Percentiles rank a stretch among this genome's conserved stretches.
These are phyloP conservation scores for Tolmerus cingulatus DNA, from an alignment of 2,888 invertebrate species.

Conservation along the genomic window DNA sequence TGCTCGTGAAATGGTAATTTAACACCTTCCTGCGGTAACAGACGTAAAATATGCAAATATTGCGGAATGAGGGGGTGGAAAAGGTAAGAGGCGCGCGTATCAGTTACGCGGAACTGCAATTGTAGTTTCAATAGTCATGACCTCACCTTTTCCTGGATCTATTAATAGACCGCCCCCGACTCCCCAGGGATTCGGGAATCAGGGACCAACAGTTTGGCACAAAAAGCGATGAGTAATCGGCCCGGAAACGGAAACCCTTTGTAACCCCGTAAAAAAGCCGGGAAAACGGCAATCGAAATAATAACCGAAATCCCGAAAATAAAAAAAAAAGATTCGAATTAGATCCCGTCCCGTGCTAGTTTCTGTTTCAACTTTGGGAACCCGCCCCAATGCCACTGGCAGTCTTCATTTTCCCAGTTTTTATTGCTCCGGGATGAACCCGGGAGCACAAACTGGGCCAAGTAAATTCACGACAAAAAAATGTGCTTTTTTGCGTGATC, in stretches of 20 bases:
- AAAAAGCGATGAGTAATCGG: slow-evolving; percentile 38
- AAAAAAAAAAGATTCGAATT: slow-evolving; percentile 16
- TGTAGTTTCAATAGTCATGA: slow-evolving; percentile 11
- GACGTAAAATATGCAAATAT: slow-evolving; percentile 1
- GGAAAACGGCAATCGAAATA: slow-evolving; percentile 31
- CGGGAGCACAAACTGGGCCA: slow-evolving; percentile 13
- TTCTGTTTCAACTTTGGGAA: background rate
- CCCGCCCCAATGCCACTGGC: background rate
- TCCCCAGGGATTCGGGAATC: background rate
- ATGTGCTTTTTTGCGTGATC: slow-evolving; percentile 46
- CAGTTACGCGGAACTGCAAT: slow-evolving; percentile 3
- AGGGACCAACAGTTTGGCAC: slow-evolving; percentile 5
- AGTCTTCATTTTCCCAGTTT: slow-evolving; percentile 3
- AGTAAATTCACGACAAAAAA: slow-evolving; percentile 13
- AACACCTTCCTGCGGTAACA: slow-evolving; percentile 31
- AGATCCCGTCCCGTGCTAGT: background rate
- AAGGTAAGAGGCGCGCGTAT: background rate
- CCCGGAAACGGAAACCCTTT: slow-evolving; percentile 41
- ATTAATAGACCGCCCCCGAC: background rate
- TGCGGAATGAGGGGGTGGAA: background rate
- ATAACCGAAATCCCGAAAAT: slow-evolving; percentile 18
- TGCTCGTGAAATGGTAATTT: slow-evolving; percentile 35
- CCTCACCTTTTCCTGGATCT: slow-evolving; percentile 15
- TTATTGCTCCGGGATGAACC: slow-evolving; percentile 19
- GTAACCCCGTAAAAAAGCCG: background rate